A percentile compares a stretch with the other conserved stretches of the same genome.
phyloP scores from a whole-genome alignment of 2,113 vertebrate genomes.

The Lichenostomus cassidix region DNA sequence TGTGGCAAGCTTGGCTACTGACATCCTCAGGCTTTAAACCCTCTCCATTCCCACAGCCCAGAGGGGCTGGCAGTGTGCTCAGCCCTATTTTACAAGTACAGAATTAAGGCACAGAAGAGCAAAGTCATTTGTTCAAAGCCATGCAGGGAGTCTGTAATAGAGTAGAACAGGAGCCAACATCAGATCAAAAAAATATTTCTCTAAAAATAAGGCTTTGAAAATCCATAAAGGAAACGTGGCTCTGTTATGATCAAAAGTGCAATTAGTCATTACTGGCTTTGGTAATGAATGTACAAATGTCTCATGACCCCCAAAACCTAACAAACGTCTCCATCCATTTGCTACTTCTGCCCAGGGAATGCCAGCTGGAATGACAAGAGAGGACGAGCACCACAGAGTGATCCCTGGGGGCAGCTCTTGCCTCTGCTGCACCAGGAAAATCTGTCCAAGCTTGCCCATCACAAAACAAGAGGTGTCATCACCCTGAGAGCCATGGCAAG shows the following conservation, averaged over 20 bases:
- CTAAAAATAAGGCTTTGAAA: conserved; percentile 50
- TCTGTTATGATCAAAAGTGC: background rate
- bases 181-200: conserved; percentile 2
- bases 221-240: background rate
- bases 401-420: background rate
- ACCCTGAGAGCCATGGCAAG: background rate
- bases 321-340: rapidly evolving
- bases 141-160: background rate
- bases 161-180: background rate
- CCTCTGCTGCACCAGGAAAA: background rate
- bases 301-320: background rate
- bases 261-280: background rate
- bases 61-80: background rate
- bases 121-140: conserved; percentile 41
- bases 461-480: background rate
- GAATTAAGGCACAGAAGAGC: conserved; percentile 1
- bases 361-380: rapidly evolving
- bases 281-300: background rate
- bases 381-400: background rate
- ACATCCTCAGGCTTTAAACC: background rate
- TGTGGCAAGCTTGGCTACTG: background rate
- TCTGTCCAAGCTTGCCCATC: background rate
- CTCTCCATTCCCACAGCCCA: background rate
- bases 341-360: rapidly evolving
- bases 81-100: background rate